Evolutionary conservation across 1,140 invertebrate species (phyloP).

Genomic region (Ditylenchus dipsaci): DNA sequence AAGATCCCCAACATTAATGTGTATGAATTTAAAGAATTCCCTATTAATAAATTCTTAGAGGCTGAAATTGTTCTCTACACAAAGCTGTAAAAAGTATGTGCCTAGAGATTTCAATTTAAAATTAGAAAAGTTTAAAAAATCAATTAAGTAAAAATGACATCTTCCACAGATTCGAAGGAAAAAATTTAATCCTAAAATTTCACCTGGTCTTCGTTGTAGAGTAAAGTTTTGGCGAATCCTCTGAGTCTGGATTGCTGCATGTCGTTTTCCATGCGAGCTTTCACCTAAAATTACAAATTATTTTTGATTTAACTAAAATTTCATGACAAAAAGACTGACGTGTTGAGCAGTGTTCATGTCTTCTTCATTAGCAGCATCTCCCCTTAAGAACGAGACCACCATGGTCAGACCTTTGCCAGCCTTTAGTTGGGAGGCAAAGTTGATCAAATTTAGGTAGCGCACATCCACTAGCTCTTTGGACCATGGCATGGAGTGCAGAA

Average conservation of each 20-base stretch:
- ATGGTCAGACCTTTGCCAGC: conserved; percentile 78
- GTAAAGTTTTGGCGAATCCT: conserved; percentile 52
- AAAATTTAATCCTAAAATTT: not conserved
- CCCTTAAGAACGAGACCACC: conserved; percentile 81
- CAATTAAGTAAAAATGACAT: conserved; percentile 64
- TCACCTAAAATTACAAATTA: conserved; percentile 25
- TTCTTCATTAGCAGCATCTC: conserved; percentile 56
- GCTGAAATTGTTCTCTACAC: no score
- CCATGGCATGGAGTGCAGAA: conserved; percentile 55
- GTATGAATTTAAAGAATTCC: no score
- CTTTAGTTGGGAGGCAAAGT: conserved; percentile 54
- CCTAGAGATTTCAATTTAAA: conserved; percentile 72
- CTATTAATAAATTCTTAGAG: no score
- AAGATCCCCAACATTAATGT: no score
- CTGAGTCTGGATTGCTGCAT: conserved; percentile 45
- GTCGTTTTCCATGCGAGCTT: conserved; percentile 50
- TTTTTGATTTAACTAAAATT: not conserved
- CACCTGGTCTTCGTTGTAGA: conserved; percentile 54
- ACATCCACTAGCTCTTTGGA: conserved; percentile 51
- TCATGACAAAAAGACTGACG: conserved; percentile 26
- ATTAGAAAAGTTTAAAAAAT: no score
- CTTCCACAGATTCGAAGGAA: no score
- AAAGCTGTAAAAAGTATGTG: no score
- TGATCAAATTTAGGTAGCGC: conserved; percentile 51
- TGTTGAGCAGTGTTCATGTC: conserved; percentile 40